Evolutionary conservation across 1,140 invertebrate species (phyloP).

Genomic region (Drosophila nasuta): DNA sequence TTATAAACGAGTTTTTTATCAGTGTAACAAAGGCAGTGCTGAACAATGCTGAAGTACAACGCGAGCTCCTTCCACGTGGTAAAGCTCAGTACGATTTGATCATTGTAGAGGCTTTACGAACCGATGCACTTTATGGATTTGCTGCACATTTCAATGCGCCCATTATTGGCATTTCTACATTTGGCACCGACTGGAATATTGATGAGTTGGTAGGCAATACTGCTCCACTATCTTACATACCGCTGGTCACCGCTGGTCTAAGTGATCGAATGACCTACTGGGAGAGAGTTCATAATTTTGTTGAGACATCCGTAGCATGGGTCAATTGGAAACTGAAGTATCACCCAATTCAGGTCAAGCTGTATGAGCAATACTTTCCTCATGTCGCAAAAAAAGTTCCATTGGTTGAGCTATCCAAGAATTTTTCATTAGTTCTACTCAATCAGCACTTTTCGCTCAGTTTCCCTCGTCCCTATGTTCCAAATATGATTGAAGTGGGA

Average conservation of each 20-base stretch:
- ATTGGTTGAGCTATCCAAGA: conserved; percentile 74
- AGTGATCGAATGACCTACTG: conserved; percentile 84
- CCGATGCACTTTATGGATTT: conserved; percentile 72
- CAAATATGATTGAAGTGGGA: conserved; percentile 87
- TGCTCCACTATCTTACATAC: conserved; percentile 78
- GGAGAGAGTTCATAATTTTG: conserved; percentile 84
- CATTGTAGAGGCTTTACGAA: conserved; percentile 61
- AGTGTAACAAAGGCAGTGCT: conserved; percentile 41
- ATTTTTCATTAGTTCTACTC: conserved; percentile 86
- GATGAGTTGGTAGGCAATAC: conserved; percentile 83
- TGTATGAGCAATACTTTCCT: conserved; percentile 80
- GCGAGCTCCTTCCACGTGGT: conserved; percentile 45
- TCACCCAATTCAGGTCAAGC: conserved; percentile 65
- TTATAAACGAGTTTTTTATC: conserved; percentile 57
- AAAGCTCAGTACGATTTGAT: conserved; percentile 65
- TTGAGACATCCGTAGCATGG: conserved; percentile 49
- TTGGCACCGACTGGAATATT: conserved; percentile 69
- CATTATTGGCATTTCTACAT: conserved; percentile 76
- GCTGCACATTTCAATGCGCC: conserved; percentile 76
- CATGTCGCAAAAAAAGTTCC: conserved; percentile 78
- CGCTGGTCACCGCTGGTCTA: conserved; percentile 63
- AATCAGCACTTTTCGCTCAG: conserved; percentile 87
- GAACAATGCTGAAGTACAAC: conserved; percentile 53
- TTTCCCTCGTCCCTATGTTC: conserved; percentile 85
- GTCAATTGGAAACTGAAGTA: conserved; percentile 48